Evolutionary conservation across 2,797 vertebrate genomes (phyloP), one percentile per base, ranked within the genome.

Genomic region (Typhlichthys eigenmanni): DNA sequence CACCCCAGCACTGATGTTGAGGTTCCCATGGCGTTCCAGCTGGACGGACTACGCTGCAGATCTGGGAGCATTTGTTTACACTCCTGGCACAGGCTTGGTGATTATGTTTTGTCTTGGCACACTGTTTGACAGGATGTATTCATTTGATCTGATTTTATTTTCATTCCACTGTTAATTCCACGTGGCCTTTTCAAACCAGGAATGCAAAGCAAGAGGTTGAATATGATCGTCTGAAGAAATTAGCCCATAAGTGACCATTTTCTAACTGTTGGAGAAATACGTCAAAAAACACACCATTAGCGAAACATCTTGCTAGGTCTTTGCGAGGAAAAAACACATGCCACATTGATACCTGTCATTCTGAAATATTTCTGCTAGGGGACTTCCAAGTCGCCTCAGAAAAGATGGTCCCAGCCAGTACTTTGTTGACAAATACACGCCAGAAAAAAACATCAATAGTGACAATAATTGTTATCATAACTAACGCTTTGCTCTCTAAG

Each of bases 381-480:
- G 46, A 24, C 74, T 81, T 78, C 17, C 55, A 69, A 56, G 56
- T n/a, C 1, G 1, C 16, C 64, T 60, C 1, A 1, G 14, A 61
- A 65, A 65, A 69, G 13, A 14, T 1, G 6, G 66, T 55, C 51
- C 45, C 19, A 0, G 14, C 58, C 60, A 63, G 38, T 60, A 29
- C 29, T 47, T 60, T 52, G 34, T 46, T 58, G 54, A 53, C 62
- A 45, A 53, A 32, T 59, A 50, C 63, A 61, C n/a, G 55, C 24
- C 24, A 49, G 58, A 58, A 80, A 71, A 83, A 71, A 65, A 72
- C 66, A 81, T 58, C 68, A 82, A 86, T 76, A 81, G 74, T 61
- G 61, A 70, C 64, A 74, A 76, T 61, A 79, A 68, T 63, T 60
- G 78, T 79, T 45, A 55, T 57, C 24, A 69, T 76, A 45, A 60